Conservation (phyloP, 2,888 invertebrate genomes). For the Torymus tubicola region DNA sequence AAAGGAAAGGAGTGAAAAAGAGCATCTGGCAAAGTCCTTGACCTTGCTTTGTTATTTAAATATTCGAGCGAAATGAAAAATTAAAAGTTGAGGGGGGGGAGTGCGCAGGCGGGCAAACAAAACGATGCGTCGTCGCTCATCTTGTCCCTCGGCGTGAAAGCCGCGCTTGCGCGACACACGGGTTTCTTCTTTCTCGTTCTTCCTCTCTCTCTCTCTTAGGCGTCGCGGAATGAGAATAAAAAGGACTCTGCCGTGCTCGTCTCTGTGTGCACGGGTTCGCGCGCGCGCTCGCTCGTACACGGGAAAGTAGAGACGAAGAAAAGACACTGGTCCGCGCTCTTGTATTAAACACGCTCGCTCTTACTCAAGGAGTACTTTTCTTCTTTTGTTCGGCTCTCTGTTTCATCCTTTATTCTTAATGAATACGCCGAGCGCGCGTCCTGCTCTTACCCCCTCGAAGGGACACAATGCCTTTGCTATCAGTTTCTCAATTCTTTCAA, state of each 20-base stretch:
- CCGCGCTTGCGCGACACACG: slow-evolving; percentile 34
- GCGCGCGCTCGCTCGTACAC: slow-evolving; percentile 7
- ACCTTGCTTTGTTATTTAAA: slow-evolving; percentile 45
- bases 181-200: slow-evolving; percentile 34
- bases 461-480: slow-evolving; percentile 53
- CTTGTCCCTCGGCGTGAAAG: slow-evolving; percentile 40
- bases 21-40: slow-evolving; percentile 22
- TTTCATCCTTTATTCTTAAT: slow-evolving; percentile 59
- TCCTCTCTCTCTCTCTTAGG: not conserved
- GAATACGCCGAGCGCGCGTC: slow-evolving; percentile 44
- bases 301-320: slow-evolving; percentile 38
- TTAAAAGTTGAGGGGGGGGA: slow-evolving; percentile 16
- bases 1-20: not conserved
- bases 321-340: slow-evolving; percentile 53
- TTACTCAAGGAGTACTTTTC: slow-evolving; percentile 55
- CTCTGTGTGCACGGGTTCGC: slow-evolving; percentile 2
- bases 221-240: slow-evolving; percentile 34
- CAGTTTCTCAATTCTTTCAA: slow-evolving; percentile 53
- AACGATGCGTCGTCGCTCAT: slow-evolving; percentile 56
- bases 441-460: slow-evolving; percentile 23
- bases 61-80: slow-evolving; percentile 37
- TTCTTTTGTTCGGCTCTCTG: slow-evolving; percentile 56
- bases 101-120: slow-evolving; percentile 27
- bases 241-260: slow-evolving; percentile 3
- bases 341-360: slow-evolving; percentile 54